Evolutionary conservation across 2,797 vertebrate genomes (phyloP).

Genomic region (Hephaestus fuliginosus): DNA sequence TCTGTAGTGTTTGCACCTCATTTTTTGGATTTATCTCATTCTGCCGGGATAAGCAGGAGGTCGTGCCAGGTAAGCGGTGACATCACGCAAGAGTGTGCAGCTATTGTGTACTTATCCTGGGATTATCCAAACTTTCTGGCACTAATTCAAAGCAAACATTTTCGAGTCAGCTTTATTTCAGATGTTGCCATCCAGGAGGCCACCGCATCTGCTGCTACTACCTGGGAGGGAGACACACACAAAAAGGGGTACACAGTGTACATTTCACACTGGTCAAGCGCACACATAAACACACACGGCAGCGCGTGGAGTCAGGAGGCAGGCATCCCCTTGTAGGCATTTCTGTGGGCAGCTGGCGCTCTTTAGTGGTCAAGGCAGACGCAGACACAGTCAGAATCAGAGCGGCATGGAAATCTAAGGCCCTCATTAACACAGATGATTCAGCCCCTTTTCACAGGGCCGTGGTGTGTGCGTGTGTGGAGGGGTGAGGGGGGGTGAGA

Average conservation of each 20-base stretch:
- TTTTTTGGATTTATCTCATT: constrained; percentile 6
- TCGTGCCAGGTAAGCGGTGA: constrained; percentile 11
- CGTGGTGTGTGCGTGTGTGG: constrained; percentile 32
- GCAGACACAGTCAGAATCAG: constrained; percentile 72
- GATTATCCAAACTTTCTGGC: constrained; percentile 26
- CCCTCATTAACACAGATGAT: constrained; percentile 77
- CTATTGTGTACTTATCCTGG: background rate
- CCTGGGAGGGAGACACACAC: constrained; percentile 13
- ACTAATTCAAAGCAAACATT: constrained; percentile 13
- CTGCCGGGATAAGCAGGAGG: background rate
- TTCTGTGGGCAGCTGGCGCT: constrained; percentile 74
- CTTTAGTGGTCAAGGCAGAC: constrained; percentile 77
- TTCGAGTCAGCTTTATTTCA: constrained; percentile 43
- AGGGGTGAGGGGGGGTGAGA: background rate
- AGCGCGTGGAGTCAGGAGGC: constrained; percentile 50
- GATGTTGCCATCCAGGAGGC: constrained; percentile 29
- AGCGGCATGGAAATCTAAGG: constrained; percentile 69
- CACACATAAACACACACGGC: constrained; percentile 28
- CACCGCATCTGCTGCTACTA: constrained; percentile 28
- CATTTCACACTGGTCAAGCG: constrained; percentile 49
- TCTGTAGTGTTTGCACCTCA: constrained; percentile 1
- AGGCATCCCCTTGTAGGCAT: constrained; percentile 69
- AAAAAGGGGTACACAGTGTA: constrained; percentile 33
- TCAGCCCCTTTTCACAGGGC: constrained; percentile 71
- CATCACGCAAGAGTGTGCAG: constrained; percentile 11